Conservation (phyloP, 2,113 vertebrate species). For the Callaeas wilsoni region DNA sequence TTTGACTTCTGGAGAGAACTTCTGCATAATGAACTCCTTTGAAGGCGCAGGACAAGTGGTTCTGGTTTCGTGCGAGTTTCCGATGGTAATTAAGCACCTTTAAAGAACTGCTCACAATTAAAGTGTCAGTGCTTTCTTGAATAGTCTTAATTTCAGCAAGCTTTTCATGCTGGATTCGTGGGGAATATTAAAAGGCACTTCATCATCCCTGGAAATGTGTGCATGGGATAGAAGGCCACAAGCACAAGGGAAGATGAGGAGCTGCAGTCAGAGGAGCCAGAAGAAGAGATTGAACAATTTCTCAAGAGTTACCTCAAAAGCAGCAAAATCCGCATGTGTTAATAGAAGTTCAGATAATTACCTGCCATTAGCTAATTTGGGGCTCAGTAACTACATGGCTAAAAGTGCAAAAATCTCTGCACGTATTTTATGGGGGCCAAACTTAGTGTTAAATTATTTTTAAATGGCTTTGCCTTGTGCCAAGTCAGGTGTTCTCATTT, state of each 20-base stretch:
- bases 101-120: background rate
- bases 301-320: background rate
- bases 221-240: background rate
- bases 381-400: background rate
- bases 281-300: background rate
- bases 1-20: background rate
- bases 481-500: background rate
- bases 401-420: background rate
- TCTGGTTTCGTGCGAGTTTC: background rate
- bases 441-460: background rate
- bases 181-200: background rate
- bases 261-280: background rate
- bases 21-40: background rate
- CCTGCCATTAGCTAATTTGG: background rate
- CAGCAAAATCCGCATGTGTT: background rate
- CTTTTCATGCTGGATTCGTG: background rate
- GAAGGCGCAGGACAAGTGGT: background rate
- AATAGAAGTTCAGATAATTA: background rate
- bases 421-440: background rate
- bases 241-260: background rate
- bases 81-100: conserved; percentile 22
- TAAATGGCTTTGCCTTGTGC: background rate
- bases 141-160: conserved; percentile 13
- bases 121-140: background rate
- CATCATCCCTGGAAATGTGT: background rate